Conservation (phyloP, 2,888 invertebrate species). For the Bruchidius siliquastri region DNA sequence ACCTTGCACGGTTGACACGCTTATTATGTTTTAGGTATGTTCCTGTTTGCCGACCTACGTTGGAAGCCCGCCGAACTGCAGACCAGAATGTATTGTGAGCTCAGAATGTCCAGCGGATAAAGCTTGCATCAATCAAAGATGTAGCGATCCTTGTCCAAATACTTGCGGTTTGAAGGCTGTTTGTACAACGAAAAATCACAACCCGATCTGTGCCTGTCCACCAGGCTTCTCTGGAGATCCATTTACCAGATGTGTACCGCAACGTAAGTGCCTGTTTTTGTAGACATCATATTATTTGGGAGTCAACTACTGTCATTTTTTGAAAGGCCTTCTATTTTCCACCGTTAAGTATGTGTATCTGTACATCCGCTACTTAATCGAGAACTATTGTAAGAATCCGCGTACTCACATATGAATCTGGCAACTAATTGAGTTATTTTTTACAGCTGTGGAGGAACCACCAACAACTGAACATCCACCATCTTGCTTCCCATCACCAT, state of each 20-base stretch:
- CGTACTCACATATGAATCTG: constrained; percentile 2
- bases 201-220: constrained; percentile 82
- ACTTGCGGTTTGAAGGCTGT: constrained; percentile 83
- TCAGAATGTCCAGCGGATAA: constrained; percentile 77
- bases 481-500: constrained; percentile 76
- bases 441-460: constrained; percentile 37
- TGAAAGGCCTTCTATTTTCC: no score
- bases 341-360: no score
- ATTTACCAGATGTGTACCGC: constrained; percentile 68
- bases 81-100: constrained; percentile 83
- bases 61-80: constrained; percentile 74
- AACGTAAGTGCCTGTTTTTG: constrained; percentile 53
- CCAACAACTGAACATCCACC: constrained; percentile 61
- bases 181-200: constrained; percentile 79
- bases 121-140: constrained; percentile 81
- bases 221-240: constrained; percentile 84
- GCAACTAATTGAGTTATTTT: constrained; percentile 16
- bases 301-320: no score
- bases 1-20: neutral
- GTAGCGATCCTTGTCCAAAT: constrained; percentile 82
- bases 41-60: constrained; percentile 75
- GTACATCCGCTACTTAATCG: no score
- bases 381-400: no score
- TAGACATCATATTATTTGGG: no score
- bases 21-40: constrained; percentile 50